A percentile compares a stretch with the other conserved stretches of the same genome.
Evolutionary conservation across 2,113 vertebrate genomes (phyloP).

Genomic region (Cyanoderma ruficeps): DNA sequence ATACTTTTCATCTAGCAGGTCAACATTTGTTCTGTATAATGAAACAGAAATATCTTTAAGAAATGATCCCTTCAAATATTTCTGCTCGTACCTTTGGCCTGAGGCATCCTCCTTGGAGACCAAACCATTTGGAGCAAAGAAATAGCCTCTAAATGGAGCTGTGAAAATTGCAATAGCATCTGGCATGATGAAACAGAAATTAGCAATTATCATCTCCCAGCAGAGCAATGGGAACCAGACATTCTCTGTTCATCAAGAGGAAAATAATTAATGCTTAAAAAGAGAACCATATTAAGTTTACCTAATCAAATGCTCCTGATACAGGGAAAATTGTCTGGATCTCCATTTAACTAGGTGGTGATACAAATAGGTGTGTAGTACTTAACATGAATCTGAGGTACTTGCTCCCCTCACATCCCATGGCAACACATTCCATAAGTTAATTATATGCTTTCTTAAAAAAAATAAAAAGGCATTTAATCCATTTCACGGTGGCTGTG

Average conservation of each 20-base stretch:
- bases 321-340: background rate
- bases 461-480: background rate
- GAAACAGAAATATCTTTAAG: background rate
- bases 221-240: background rate
- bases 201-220: background rate
- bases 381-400: background rate
- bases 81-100: background rate
- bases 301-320: background rate
- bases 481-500: background rate
- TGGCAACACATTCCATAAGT: conserved; percentile 3
- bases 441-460: conserved; percentile 23
- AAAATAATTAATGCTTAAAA: background rate
- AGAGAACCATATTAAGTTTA: background rate
- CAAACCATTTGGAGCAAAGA: background rate
- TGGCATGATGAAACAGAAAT: background rate
- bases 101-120: background rate
- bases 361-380: background rate
- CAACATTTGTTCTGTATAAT: background rate
- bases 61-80: background rate
- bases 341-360: background rate
- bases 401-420: background rate
- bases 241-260: background rate
- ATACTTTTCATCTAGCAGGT: background rate
- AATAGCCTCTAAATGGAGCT: background rate
- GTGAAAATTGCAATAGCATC: background rate